A percentile compares a stretch with the other conserved stretches of the same genome.
These are phyloP conservation scores for Taxidea taxus DNA, from an alignment of 2,113 vertebrate genomes.

Conservation along the genomic window DNA sequence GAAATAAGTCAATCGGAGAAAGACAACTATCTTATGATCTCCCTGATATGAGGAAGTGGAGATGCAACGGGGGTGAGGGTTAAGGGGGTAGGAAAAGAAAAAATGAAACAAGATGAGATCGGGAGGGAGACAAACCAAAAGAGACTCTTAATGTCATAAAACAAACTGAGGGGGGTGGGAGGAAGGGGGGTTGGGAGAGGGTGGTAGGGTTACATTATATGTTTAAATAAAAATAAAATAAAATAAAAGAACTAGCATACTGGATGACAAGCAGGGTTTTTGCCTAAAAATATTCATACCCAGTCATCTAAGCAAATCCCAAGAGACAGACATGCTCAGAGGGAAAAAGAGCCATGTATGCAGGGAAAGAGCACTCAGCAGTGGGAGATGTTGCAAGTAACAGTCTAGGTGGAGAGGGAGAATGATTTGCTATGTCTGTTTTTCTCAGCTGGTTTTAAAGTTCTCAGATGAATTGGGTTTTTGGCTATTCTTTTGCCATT, in stretches of 20 bases:
- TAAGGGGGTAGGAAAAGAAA: too few species aligned
- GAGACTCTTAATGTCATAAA: too few species aligned
- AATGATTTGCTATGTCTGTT: constrained; percentile 42
- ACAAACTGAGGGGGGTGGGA: too few species aligned
- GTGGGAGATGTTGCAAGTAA: constrained; percentile 64
- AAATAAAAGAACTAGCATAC: constrained; percentile 60
- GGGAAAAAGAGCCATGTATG: background rate
- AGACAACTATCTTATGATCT: too few species aligned
- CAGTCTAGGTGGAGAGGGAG: constrained; percentile 51
- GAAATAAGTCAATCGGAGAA: too few species aligned
- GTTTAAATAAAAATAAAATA: too few species aligned
- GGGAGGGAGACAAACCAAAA: too few species aligned
- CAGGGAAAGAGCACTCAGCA: constrained; percentile 42
- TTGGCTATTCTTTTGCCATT: constrained; percentile 33
- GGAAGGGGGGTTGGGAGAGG: too few species aligned
- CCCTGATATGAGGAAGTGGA: too few species aligned
- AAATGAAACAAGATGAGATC: too few species aligned
- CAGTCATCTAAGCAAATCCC: constrained; percentile 65
- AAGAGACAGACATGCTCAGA: background rate
- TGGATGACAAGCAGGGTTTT: constrained; percentile 58
- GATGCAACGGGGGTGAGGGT: too few species aligned
- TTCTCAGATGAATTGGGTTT: constrained; percentile 31
- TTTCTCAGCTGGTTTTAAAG: constrained; percentile 22
- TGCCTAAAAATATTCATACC: constrained; percentile 54
- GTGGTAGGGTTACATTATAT: too few species aligned